phyloP scores from a whole-genome alignment of 2,888 invertebrate genomes.

The Hesperia comma region DNA sequence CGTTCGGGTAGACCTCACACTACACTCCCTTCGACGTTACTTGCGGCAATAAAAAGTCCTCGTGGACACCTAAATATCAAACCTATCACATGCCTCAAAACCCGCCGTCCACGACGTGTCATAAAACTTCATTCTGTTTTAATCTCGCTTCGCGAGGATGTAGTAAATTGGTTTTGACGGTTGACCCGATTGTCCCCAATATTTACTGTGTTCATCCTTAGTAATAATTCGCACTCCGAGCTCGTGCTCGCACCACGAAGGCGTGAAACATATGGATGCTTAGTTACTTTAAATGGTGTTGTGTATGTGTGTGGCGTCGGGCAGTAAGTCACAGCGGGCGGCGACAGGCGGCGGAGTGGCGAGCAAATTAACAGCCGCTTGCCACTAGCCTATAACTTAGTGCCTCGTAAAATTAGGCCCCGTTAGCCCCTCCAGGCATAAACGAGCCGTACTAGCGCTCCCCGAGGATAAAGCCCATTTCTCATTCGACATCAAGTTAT shows the following conservation, averaged over 20 bases:
- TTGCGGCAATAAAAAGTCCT: slow-evolving; percentile 73
- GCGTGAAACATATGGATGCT: slow-evolving; percentile 46
- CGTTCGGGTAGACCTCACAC: slow-evolving; percentile 41
- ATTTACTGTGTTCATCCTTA: slow-evolving; percentile 11
- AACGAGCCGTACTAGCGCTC: slow-evolving; percentile 55
- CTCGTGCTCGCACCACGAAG: slow-evolving; percentile 49
- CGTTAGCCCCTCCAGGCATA: slow-evolving; percentile 71
- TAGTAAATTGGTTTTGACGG: slow-evolving; percentile 27
- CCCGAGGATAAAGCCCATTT: slow-evolving; percentile 62
- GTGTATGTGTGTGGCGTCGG: slow-evolving; percentile 39
- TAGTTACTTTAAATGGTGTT: slow-evolving; percentile 49
- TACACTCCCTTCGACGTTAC: slow-evolving; percentile 49
- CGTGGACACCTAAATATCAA: slow-evolving; percentile 48
- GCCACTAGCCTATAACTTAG: slow-evolving; percentile 79
- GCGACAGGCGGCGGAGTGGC: slow-evolving; percentile 73
- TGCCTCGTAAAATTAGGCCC: slow-evolving; percentile 82
- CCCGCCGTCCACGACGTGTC: slow-evolving; percentile 42
- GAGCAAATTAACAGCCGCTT: slow-evolving; percentile 81
- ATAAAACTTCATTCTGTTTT: slow-evolving; percentile 30
- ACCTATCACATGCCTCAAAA: slow-evolving; percentile 74
- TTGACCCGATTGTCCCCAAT: slow-evolving; percentile 5
- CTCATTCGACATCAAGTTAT: slow-evolving; percentile 63
- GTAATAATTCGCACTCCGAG: slow-evolving; percentile 27
- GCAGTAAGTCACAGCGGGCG: slow-evolving; percentile 79
- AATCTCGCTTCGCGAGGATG: slow-evolving; percentile 19